These are phyloP conservation scores for Koerneria pararmatus DNA, from an alignment of 2,888 invertebrate genomes.

Conservation along the genomic window DNA sequence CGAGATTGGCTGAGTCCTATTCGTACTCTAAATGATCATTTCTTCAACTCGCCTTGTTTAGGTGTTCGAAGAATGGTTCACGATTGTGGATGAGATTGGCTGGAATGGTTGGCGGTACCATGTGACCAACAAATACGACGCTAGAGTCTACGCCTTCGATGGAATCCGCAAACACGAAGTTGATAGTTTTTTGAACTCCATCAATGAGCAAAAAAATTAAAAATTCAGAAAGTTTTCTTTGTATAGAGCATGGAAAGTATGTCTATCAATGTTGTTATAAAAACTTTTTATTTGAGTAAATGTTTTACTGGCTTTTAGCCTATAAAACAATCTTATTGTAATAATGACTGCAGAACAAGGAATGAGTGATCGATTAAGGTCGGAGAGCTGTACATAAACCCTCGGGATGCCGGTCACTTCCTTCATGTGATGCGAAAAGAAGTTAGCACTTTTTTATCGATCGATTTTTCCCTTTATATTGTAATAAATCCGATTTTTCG, in stretches of 20 bases:
- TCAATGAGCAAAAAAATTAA: no score
- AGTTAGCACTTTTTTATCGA: constrained; percentile 22
- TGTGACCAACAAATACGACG: constrained; percentile 45
- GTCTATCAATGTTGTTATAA: no score
- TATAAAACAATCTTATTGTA: no score
- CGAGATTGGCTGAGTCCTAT: no score
- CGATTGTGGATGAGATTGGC: constrained; percentile 42
- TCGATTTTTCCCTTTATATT: neutral
- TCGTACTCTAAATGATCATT: no score
- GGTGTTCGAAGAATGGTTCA: constrained; percentile 50
- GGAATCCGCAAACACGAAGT: constrained; percentile 47
- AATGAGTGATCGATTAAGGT: no score
- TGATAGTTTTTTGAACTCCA: neutral
- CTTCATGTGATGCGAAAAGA: constrained; percentile 52
- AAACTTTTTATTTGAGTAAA: no score
- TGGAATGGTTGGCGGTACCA: constrained; percentile 43
- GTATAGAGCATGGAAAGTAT: no score
- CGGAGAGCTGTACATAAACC: constrained; percentile 53
- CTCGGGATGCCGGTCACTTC: constrained; percentile 50
- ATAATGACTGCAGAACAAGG: no score
- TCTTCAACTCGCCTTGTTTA: no score
- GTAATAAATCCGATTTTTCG: neutral
- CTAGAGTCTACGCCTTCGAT: constrained; percentile 43
- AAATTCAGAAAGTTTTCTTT: no score
- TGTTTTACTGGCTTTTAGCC: no score